Evolutionary conservation across 2,113 vertebrate genomes (phyloP).

Genomic region (Odontophorus gujanensis): DNA sequence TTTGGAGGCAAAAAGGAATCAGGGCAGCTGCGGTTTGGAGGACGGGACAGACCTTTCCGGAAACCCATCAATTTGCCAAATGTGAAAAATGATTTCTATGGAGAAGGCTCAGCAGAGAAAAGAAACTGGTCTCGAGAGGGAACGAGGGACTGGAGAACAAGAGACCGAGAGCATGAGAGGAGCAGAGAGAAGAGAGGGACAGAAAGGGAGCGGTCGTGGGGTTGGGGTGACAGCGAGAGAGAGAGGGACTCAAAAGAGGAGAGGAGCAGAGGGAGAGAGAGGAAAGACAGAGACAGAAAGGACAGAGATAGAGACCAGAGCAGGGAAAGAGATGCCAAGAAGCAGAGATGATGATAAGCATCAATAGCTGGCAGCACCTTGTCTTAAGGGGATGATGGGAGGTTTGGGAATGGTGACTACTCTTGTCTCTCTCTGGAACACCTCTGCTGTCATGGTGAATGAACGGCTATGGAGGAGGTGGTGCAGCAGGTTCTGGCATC

Average conservation of each 20-base stretch:
- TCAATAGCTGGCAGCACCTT: neutral
- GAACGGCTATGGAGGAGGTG: neutral
- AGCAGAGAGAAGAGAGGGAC: slow-evolving; percentile 79
- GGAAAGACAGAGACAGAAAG: slow-evolving; percentile 74
- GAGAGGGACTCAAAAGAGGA: slow-evolving; percentile 74
- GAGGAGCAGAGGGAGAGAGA: slow-evolving; percentile 69
- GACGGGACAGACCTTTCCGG: slow-evolving; percentile 93
- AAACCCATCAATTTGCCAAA: slow-evolving; percentile 90
- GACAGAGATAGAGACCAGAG: slow-evolving; percentile 79
- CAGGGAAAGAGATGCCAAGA: slow-evolving; percentile 76
- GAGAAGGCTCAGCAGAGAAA: slow-evolving; percentile 74
- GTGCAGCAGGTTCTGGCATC: neutral
- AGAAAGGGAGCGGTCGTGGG: slow-evolving; percentile 69
- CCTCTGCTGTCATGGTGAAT: neutral
- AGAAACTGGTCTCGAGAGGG: slow-evolving; percentile 79
- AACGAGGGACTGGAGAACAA: slow-evolving; percentile 71
- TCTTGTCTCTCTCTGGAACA: too few species aligned
- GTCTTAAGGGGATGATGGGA: neutral
- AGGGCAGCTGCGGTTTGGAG: slow-evolving; percentile 93
- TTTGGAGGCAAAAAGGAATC: slow-evolving; percentile 97
- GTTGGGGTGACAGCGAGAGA: slow-evolving; percentile 67
- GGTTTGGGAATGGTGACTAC: accelerated
- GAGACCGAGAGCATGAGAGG: slow-evolving; percentile 76
- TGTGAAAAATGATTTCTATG: slow-evolving; percentile 65
- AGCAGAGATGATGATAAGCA: slow-evolving; percentile 55